Conservation (phyloP, 2,888 invertebrate genomes). For the Zaprionus bogoriensis region DNA sequence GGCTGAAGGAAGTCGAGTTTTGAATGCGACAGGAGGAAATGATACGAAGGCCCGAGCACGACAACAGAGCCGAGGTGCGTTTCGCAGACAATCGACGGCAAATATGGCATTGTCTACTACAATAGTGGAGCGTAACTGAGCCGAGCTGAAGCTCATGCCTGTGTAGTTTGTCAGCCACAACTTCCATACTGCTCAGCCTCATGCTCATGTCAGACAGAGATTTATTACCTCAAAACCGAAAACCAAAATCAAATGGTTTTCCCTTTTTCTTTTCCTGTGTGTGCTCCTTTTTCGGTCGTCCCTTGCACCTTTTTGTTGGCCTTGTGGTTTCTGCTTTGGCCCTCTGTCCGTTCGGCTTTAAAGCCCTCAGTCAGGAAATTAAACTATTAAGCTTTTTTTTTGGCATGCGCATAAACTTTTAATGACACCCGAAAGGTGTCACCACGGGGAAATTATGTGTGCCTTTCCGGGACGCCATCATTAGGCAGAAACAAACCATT, state of each 20-base stretch:
- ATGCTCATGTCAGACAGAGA: conserved; percentile 52
- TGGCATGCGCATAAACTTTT: conserved; percentile 59
- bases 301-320: conserved; percentile 41
- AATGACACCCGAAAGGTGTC: conserved; percentile 60
- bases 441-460: conserved; percentile 38
- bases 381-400: conserved; percentile 62
- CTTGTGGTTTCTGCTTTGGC: conserved; percentile 18
- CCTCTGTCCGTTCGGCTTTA: conserved; percentile 9
- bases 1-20: conserved; percentile 41
- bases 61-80: conserved; percentile 36
- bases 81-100: conserved; percentile 10
- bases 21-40: conserved; percentile 44
- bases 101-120: conserved; percentile 16
- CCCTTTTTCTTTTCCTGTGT: too few relatives aligned
- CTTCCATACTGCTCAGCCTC: too few relatives aligned
- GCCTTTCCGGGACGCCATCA: neutral
- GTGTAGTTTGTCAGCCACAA: too few relatives aligned
- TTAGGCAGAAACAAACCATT: neutral
- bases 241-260: conserved; percentile 36
- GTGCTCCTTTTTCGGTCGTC: conserved; percentile 33
- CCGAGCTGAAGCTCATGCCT: too few relatives aligned
- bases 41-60: conserved; percentile 16
- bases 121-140: too few relatives aligned
- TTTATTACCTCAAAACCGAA: conserved; percentile 52
- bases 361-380: conserved; percentile 59